phyloP scores from a whole-genome alignment of 92 coral and sea anemone genomes.

The Bergia sp. region DNA sequence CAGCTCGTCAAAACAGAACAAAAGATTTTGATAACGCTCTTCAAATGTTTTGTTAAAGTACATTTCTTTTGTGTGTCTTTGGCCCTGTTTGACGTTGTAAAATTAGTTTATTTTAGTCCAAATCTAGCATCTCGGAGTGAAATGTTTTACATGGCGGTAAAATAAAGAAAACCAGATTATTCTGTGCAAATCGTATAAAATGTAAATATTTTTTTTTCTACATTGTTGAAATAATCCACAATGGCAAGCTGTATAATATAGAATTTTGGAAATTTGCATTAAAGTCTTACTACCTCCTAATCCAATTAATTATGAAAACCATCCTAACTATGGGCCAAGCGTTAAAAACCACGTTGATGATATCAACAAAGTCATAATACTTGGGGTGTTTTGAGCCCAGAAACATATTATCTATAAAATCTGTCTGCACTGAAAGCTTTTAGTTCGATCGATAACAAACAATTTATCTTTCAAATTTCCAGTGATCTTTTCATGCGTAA shows the following conservation, averaged over 20 bases:
- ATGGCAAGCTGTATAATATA: too few relatives aligned
- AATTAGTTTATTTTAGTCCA: background rate
- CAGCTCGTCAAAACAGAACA: background rate
- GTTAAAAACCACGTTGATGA: background rate
- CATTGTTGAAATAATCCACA: background rate
- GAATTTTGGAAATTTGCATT: background rate
- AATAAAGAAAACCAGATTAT: background rate
- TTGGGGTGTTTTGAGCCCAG: background rate
- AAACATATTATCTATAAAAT: background rate
- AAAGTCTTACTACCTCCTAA: background rate
- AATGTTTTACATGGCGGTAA: background rate
- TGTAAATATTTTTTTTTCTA: background rate
- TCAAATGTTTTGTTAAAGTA: conserved; percentile 20
- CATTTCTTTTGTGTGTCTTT: background rate
- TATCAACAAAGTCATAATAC: background rate
- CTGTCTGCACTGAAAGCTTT: background rate
- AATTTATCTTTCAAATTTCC: background rate
- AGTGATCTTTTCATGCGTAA: background rate
- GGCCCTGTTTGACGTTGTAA: background rate
- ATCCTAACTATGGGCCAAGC: background rate
- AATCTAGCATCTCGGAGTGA: background rate
- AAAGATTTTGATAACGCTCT: background rate
- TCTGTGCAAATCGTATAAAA: background rate
- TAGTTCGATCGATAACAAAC: background rate
- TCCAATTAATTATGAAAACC: background rate